Percentiles rank a stretch among this genome's conserved stretches.
These are phyloP conservation scores for Apamea anceps DNA, from an alignment of 2,888 invertebrate species.

Conservation along the genomic window DNA sequence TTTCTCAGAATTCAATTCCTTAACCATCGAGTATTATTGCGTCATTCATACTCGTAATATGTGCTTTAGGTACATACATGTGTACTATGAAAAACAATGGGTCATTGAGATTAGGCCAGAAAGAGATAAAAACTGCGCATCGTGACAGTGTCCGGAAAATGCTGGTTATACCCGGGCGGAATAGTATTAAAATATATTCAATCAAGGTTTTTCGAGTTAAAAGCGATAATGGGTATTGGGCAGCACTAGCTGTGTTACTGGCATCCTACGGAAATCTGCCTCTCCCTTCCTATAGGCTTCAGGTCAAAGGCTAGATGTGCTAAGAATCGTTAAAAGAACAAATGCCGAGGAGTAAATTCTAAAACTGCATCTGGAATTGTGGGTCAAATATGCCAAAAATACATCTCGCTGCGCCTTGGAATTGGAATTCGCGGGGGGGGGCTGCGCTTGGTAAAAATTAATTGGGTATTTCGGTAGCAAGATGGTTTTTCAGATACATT, in stretches of 20 bases:
- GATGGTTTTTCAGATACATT: neutral
- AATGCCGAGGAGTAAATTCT: conserved; percentile 1
- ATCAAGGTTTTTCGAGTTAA: conserved; percentile 7
- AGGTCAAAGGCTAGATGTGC: neutral
- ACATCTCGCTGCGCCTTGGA: conserved; percentile 13
- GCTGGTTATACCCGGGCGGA: neutral
- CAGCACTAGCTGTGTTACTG: neutral
- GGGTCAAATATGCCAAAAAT: conserved; percentile 48
- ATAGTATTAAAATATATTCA: conserved; percentile 1
- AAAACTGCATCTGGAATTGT: conserved; percentile 39
- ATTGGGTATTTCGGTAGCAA: neutral
- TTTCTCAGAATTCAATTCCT: conserved; percentile 28
- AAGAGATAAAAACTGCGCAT: conserved; percentile 41
- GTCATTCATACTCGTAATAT: conserved; percentile 32
- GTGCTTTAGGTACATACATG: conserved; percentile 38
- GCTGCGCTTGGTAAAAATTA: neutral
- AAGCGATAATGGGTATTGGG: neutral
- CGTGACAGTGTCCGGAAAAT: conserved; percentile 28
- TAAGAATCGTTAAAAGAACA: conserved; percentile 5
- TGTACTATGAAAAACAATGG: conserved; percentile 29
- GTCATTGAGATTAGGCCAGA: conserved; percentile 46
- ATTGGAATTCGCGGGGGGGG: neutral
- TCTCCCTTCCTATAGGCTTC: neutral
- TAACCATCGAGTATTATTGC: conserved; percentile 33
- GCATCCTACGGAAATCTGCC: neutral